phyloP scores from a whole-genome alignment of 2,888 invertebrate genomes.

The Pammene aurita region DNA sequence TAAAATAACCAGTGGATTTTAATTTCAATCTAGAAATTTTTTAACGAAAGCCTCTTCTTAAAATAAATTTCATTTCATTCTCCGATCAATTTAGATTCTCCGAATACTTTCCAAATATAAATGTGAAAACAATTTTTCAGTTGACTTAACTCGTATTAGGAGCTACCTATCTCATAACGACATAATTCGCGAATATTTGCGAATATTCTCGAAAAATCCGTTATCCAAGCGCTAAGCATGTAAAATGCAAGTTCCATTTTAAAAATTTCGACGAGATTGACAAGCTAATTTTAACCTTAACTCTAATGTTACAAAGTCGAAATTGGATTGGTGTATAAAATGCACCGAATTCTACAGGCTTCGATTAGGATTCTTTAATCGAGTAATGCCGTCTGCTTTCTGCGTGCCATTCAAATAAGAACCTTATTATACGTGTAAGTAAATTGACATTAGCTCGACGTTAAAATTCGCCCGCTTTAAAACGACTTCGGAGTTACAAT shows the following conservation, averaged over 20 bases:
- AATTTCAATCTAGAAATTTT: constrained; percentile 1
- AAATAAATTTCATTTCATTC: constrained; percentile 21
- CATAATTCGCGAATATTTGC: constrained; percentile 38
- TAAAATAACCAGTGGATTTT: background rate
- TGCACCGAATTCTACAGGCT: constrained; percentile 39
- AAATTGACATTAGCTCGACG: constrained; percentile 18
- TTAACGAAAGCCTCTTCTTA: background rate
- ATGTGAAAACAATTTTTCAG: constrained; percentile 32
- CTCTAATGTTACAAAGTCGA: background rate
- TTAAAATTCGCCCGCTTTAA: constrained; percentile 11
- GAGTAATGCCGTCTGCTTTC: constrained; percentile 40
- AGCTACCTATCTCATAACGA: constrained; percentile 32
- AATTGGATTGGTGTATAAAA: background rate
- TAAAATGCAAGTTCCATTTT: constrained; percentile 38
- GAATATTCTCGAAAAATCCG: constrained; percentile 39
- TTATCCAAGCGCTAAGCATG: constrained; percentile 29
- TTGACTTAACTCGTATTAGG: constrained; percentile 31
- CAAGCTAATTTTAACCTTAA: constrained; percentile 16
- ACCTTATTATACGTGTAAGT: constrained; percentile 21
- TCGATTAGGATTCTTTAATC: constrained; percentile 43
- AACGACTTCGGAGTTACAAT: constrained; percentile 39
- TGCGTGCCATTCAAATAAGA: constrained; percentile 29
- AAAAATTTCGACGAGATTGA: constrained; percentile 2
- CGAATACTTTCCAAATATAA: constrained; percentile 11
- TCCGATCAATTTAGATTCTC: constrained; percentile 26